Evolutionary conservation across 2,888 invertebrate genomes (phyloP).

Genomic region (Blastobasis lacticolella): DNA sequence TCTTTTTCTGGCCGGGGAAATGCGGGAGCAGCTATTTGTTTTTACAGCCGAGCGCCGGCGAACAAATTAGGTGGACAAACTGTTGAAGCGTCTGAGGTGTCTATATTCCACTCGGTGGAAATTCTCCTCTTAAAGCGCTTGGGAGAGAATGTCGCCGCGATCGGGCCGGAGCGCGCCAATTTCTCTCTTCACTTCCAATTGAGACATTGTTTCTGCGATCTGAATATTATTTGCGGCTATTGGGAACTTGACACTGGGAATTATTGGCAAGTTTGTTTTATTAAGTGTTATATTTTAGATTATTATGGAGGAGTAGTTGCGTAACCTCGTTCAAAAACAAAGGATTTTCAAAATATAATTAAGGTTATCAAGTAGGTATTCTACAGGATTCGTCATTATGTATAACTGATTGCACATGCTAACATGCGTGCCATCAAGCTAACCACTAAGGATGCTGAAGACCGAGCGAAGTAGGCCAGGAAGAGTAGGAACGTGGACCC

Average conservation of each 20-base stretch:
- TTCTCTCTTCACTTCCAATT: conserved; percentile 49
- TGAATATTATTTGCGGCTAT: conserved; percentile 46
- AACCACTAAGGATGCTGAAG: too few species aligned
- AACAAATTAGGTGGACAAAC: conserved; percentile 75
- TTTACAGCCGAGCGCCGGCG: conserved; percentile 68
- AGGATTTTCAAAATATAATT: too few species aligned
- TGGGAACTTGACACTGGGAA: conserved; percentile 37
- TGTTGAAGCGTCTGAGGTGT: conserved; percentile 69
- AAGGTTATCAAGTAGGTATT: too few species aligned
- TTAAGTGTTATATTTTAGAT: too few species aligned
- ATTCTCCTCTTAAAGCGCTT: conserved; percentile 58
- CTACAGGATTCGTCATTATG: too few species aligned
- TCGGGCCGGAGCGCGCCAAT: conserved; percentile 55
- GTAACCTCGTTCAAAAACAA: too few species aligned
- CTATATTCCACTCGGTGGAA: conserved; percentile 61
- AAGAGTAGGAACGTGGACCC: too few species aligned
- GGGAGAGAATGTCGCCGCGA: conserved; percentile 49
- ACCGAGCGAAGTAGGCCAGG: too few species aligned
- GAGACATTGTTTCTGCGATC: conserved; percentile 43
- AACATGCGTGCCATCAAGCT: too few species aligned
- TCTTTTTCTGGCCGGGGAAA: conserved; percentile 57
- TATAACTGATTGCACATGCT: too few species aligned
- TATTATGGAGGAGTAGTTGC: too few species aligned
- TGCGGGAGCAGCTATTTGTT: conserved; percentile 67
- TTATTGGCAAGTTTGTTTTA: conserved; percentile 22